These are phyloP conservation scores for Drosophila busckii DNA, from an alignment of 1,140 invertebrate species.

Conservation along the genomic window DNA sequence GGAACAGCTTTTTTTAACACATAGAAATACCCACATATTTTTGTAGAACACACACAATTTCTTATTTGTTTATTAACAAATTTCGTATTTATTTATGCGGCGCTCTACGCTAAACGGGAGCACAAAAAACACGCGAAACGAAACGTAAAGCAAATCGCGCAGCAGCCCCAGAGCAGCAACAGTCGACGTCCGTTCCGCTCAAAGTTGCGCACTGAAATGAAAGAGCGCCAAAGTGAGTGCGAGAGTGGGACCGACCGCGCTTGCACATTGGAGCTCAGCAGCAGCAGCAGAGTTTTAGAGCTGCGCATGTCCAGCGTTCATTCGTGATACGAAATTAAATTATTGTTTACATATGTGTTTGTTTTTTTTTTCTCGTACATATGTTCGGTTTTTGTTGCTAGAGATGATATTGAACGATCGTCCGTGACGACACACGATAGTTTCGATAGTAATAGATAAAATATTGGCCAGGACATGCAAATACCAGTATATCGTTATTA, in stretches of 20 bases:
- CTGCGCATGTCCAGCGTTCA: conserved; percentile 43
- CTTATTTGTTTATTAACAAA: conserved; percentile 32
- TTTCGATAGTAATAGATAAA: too few species aligned
- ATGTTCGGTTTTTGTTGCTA: too few species aligned
- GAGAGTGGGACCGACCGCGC: conserved; percentile 14
- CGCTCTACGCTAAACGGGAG: conserved; percentile 22
- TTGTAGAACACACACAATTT: conserved; percentile 25
- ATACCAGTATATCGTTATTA: too few species aligned
- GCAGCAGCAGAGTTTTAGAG: conserved; percentile 4
- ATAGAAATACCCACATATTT: conserved; percentile 20
- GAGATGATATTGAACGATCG: too few species aligned
- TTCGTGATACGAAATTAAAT: neutral
- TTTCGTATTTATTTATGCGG: conserved; percentile 9
- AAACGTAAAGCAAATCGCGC: conserved; percentile 3
- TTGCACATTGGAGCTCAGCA: conserved; percentile 12
- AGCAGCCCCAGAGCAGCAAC: conserved; percentile 30
- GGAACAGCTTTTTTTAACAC: conserved; percentile 19
- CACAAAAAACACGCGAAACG: conserved; percentile 20
- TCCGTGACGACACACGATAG: too few species aligned
- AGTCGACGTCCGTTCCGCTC: conserved; percentile 37
- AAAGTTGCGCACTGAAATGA: conserved; percentile 26
- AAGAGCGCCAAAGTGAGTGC: neutral
- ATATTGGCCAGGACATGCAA: too few species aligned
- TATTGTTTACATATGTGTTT: too few species aligned
- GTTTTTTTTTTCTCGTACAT: too few species aligned